Base-by-base conservation (phyloP, 2,797 vertebrate species). In the Amniataba percoides region DNA sequence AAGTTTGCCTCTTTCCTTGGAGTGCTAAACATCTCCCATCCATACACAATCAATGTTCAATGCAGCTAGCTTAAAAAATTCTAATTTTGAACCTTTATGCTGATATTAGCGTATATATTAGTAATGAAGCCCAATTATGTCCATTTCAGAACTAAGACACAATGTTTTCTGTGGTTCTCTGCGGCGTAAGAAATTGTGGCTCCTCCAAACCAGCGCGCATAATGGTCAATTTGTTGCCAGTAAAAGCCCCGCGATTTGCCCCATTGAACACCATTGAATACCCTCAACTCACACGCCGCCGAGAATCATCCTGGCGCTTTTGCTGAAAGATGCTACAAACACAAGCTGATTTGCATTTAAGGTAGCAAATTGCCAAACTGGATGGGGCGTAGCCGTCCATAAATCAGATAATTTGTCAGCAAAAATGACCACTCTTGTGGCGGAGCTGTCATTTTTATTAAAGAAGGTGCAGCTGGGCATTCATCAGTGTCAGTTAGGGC, bases 401-500 rank as follows among this genome's bases (percentile, higher is more conserved):
- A 84, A 89, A 90, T 90, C 78, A 23, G 31, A 81, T 81, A 74
- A 85, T 93, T 91, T 91, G 78, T 86, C 81, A 57, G 64, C 19
- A 73, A 66, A 85, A 91, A 85, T 93, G 87, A 91, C 87, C 82
- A 74, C 67, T 87, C 78, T 31, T 70, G 62, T 73, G 75, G 71
- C 66, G 72, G 83, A 79, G 73, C 82, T 86, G 89, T 93, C 81
- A 81, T 88, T 91, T 83, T 87, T 83, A 88, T 88, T 93, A 77
- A 87, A 87, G 79, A 80, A 84, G 66, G 82, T 78, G 62, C 72
- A 81, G 74, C 51, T 36, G 73, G 61, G 76, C 85, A 90, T 95
- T 93, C 78, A 87, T 93, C 91, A 92, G 84, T 85, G 78, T 87
- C 88, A 89, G 83, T 91, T 90, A 81, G 62, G 63, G 60, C 79